Percentiles rank a stretch among this genome's conserved stretches.
Conservation (phyloP, 2,113 vertebrate species). For the Sander vitreus region DNA sequence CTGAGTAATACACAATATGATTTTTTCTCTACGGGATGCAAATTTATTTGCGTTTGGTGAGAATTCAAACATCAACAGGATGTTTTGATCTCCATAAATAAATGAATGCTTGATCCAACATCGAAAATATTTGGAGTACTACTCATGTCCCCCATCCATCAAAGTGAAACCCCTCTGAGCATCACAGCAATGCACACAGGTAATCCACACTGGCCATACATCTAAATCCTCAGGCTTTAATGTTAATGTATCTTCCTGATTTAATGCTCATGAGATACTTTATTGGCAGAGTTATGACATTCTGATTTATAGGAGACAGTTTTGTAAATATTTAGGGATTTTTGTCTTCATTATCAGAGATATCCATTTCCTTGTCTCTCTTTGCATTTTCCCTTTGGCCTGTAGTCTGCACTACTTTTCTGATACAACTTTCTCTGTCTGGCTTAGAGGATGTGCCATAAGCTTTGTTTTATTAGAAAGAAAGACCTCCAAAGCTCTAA, state of each 20-base stretch:
- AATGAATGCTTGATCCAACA: constrained; percentile 15
- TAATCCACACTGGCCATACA: constrained; percentile 60
- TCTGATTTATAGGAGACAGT: constrained; percentile 66
- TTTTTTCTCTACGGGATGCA: background rate
- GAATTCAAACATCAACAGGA: constrained; percentile 64
- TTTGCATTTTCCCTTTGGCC: constrained; percentile 42
- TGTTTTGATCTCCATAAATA: constrained; percentile 57
- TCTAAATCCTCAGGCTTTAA: constrained; percentile 53
- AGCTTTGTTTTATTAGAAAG: constrained; percentile 67
- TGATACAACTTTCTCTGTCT: constrained; percentile 12
- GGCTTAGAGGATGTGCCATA: constrained; percentile 42
- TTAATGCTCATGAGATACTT: constrained; percentile 62
- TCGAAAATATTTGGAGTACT: constrained; percentile 14
- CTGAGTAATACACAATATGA: constrained; percentile 13
- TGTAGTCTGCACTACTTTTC: constrained; percentile 31
- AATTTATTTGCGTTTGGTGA: constrained; percentile 37
- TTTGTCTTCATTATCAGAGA: constrained; percentile 73
- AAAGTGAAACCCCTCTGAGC: constrained; percentile 17
- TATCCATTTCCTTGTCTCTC: constrained; percentile 46
- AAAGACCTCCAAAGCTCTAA: constrained; percentile 55
- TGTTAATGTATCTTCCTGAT: constrained; percentile 57
- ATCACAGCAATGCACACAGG: constrained; percentile 36
- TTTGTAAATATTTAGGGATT: constrained; percentile 78
- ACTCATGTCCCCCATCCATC: constrained; percentile 23
- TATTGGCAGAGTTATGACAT: constrained; percentile 42